Evolutionary conservation across 2,113 vertebrate genomes (phyloP).

Genomic region (Hipposideros armiger): DNA sequence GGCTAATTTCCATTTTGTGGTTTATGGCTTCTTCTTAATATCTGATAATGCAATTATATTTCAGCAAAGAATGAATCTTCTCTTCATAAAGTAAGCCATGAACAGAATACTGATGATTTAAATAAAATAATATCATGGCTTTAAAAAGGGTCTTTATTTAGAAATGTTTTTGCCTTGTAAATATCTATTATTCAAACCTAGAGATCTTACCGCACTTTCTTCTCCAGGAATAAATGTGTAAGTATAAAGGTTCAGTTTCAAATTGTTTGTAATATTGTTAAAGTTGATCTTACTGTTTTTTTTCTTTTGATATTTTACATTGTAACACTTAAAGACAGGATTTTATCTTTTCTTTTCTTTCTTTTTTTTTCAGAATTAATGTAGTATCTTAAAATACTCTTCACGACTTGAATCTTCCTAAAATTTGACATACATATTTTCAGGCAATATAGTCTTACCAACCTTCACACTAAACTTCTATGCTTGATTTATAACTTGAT

Average conservation of each 20-base stretch:
- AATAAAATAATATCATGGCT: conserved; percentile 85
- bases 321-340: not conserved
- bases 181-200: conserved; percentile 80
- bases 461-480: conserved; percentile 49
- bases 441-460: conserved; percentile 38
- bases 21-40: conserved; percentile 88
- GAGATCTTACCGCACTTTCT: conserved; percentile 60
- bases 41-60: conserved; percentile 88
- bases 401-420: conserved; percentile 31
- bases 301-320: not conserved
- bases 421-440: conserved; percentile 62
- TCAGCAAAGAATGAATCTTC: conserved; percentile 86
- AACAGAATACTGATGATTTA: conserved; percentile 86
- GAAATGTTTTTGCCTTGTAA: conserved; percentile 83
- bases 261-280: conserved; percentile 34
- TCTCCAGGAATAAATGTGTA: conserved; percentile 9
- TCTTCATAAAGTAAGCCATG: conserved; percentile 84
- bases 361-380: not conserved
- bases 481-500: conserved; percentile 68
- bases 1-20: conserved; percentile 88
- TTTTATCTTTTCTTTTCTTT: conserved; percentile 19
- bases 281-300: not conserved
- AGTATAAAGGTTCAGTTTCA: conserved; percentile 45
- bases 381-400: conserved; percentile 39
- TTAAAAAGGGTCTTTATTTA: conserved; percentile 83